Conservation (phyloP, 2,113 vertebrate genomes). For the Scopus umbretta region DNA sequence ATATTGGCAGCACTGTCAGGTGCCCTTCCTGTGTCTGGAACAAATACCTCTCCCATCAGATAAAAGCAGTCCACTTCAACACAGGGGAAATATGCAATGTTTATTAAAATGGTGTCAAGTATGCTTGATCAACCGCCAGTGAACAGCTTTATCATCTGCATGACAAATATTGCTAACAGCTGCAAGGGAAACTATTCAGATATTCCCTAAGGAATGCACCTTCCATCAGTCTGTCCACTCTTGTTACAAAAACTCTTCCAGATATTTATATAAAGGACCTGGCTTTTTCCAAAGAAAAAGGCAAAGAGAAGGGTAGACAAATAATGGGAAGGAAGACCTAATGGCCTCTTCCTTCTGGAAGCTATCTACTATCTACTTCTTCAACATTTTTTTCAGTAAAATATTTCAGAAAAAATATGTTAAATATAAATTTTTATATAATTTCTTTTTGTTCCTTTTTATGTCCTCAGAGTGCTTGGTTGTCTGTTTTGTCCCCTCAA, state of each 20-base stretch:
- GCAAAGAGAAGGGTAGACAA: background rate
- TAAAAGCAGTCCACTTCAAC: background rate
- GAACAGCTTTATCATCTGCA: background rate
- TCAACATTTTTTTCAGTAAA: background rate
- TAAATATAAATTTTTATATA: background rate
- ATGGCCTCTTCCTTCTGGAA: background rate
- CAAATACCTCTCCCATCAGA: background rate
- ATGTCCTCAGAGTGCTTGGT: background rate
- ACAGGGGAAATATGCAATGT: background rate
- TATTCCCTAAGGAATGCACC: background rate
- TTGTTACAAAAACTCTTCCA: background rate
- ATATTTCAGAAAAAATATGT: background rate
- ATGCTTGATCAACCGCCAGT: background rate
- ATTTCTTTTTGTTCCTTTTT: background rate
- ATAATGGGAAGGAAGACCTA: background rate
- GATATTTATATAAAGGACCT: background rate
- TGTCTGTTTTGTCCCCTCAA: background rate
- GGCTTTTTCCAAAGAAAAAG: background rate
- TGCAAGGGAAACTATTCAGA: background rate
- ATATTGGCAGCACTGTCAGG: background rate
- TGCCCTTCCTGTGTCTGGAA: background rate
- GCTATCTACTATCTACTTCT: background rate
- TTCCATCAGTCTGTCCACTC: background rate
- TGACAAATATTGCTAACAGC: background rate
- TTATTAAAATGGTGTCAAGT: conserved; percentile 15